Base-by-base conservation (phyloP, 2,888 invertebrate genomes). In the Drosophila planitibia region DNA sequence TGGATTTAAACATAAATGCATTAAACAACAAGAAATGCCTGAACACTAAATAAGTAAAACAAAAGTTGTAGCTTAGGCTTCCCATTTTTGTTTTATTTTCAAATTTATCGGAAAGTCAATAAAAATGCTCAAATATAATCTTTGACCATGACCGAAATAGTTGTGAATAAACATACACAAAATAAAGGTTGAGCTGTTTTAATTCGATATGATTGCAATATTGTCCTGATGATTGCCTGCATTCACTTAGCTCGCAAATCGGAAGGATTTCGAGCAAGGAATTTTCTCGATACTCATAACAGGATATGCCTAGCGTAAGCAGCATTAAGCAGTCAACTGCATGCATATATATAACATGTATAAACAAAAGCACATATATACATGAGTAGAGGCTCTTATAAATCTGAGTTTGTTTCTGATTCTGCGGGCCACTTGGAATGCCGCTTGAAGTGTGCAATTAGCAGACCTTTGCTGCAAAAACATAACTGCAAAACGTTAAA, bases 381-480 rank as follows among this genome's bases (percentile, higher is more conserved):
- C 0, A 30, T 30, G 19, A 19, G 3, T 16, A 35, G 41, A 44
- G 65, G 47, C 47, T 65, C 32, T 19, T 55, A 69, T 66, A 64
- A 52, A 59, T 59, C 70, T 52, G 41, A 61, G 63, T 60, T 70
- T 63, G 59, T 61, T 70, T 35, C 30, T 53, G 49, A 70, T 69
- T 70, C 37, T 19, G 44, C 30, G 63, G 54, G 33, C 30, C 64
- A 74, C 70, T 74, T 61, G 37, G 59, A 70, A 39, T 62, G 67
- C 73, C 59, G 59, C 67, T 63, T 74, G 53, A 75, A 88, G 85
- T 75, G 73, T 62, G 86, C 89, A 85, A 85, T 85, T 85, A 85
- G 89, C 79, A 83, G 70, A 73, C 74, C 82, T 88, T 74, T 37
- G 59, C 64, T 44, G 58, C 39, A 57, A 28, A 14, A 37, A 52